Base-by-base conservation (phyloP, 2,888 invertebrate species). In the Colostygia pectinataria region DNA sequence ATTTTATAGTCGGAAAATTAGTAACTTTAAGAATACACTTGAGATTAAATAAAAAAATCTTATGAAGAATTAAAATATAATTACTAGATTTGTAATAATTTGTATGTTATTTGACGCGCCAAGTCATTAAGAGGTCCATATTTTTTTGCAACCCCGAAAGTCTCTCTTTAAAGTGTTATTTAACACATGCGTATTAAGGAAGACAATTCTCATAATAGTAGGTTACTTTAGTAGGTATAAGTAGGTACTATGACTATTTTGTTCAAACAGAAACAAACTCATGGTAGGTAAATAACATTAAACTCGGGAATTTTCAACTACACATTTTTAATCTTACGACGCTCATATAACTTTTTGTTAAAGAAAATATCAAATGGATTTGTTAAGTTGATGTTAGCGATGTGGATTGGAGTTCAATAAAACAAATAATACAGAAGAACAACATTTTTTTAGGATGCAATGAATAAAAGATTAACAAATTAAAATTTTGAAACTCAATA, bases 21-120 rank as follows among this genome's bases (percentile, higher is more conserved):
- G 80, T 77, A 72, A 74, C 61, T 70, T 66, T 81, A 81, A 78
- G 77, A 71, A 75, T 73, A 74, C 74, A 70, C 64, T 71, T 68
- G 67, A 71, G 68, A 70, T 72, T 66, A 66, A 73, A 71, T 69
- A 70, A 76, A 71, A 74, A 73, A 76, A 58, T 83, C 82, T 83
- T 83, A 82, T 83, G 83, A 82, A 71, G 69, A 74, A 68, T 63
- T 68, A 68, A 63, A 66, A 55, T 66, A 68, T 70, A 70, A 69
- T 68, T 69, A 68, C 65, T 68, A 71, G 74, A 71, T 72, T 71
- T 71, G 73, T 72, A 75, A 63, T 65, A 65, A 73, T 70, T 77
- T 71, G 70, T 76, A 76, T 66, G 66, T 73, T 72, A 65, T 70
- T 74, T 71, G 67, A 65, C 66, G 66, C 68, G 59, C 66, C 68